These are phyloP conservation scores for Natrix natrix DNA, from an alignment of 2,797 vertebrate genomes.

Conservation along the genomic window DNA sequence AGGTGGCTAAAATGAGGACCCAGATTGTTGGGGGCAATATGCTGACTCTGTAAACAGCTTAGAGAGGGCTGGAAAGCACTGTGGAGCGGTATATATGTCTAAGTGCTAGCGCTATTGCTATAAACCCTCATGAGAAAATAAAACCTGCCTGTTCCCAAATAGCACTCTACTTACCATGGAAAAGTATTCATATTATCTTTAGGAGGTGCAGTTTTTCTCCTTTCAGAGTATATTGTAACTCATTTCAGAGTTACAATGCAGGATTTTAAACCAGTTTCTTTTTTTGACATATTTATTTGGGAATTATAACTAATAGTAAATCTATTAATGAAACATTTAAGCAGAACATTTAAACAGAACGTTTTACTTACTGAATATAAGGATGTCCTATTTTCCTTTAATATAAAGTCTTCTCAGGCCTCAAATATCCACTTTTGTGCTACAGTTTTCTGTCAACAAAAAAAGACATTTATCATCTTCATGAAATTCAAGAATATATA, in stretches of 20 bases:
- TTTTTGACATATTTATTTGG: slow-evolving; percentile 7
- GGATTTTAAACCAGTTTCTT: background rate
- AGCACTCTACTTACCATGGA: background rate
- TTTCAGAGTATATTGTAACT: background rate
- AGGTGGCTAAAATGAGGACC: no score
- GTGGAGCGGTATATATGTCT: no score
- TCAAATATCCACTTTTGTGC: slow-evolving; percentile 51
- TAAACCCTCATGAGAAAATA: background rate
- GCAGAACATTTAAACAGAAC: slow-evolving; percentile 47
- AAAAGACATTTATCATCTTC: slow-evolving; percentile 43
- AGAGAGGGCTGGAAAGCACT: no score
- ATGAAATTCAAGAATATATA: slow-evolving; percentile 52
- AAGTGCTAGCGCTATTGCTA: background rate
- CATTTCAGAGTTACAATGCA: background rate
- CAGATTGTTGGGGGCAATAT: no score
- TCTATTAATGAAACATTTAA: background rate
- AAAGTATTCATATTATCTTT: background rate
- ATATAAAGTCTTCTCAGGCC: slow-evolving; percentile 48
- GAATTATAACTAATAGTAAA: background rate
- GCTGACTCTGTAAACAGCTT: no score
- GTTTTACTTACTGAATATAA: slow-evolving; percentile 49
- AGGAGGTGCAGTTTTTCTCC: background rate
- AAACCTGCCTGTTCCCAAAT: background rate
- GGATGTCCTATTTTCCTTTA: slow-evolving; percentile 41
- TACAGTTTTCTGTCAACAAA: slow-evolving; percentile 50